phyloP scores from a whole-genome alignment of 2,888 invertebrate genomes.

The Chalcosyrphus nemorum region DNA sequence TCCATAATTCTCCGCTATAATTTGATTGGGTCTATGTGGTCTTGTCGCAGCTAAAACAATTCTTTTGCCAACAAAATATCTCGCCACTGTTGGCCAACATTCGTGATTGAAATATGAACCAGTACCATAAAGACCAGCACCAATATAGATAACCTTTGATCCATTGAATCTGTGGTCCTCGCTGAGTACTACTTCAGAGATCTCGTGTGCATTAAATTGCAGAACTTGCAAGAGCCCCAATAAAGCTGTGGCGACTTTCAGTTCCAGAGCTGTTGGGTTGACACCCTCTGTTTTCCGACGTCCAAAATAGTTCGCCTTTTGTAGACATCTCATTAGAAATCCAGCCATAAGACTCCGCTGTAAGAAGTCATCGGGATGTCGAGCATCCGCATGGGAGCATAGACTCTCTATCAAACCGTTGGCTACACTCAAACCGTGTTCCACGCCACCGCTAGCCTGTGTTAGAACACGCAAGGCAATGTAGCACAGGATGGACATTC shows the following conservation, averaged over 20 bases:
- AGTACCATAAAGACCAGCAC: conserved; percentile 89
- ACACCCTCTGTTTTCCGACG: conserved; percentile 81
- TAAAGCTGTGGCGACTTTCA: conserved; percentile 86
- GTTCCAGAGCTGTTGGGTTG: conserved; percentile 83
- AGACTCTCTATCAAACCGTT: conserved; percentile 85
- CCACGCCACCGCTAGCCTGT: conserved; percentile 83
- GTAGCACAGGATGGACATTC: conserved; percentile 91
- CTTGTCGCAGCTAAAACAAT: conserved; percentile 88
- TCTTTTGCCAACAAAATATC: conserved; percentile 89
- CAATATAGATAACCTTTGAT: conserved; percentile 78
- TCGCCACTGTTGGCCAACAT: conserved; percentile 90
- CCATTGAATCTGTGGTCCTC: conserved; percentile 82
- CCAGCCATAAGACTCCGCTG: conserved; percentile 90
- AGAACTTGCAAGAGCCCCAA: conserved; percentile 88
- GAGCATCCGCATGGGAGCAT: conserved; percentile 85
- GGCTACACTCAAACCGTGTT: conserved; percentile 80
- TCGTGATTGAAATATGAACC: conserved; percentile 92
- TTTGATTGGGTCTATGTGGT: conserved; percentile 86
- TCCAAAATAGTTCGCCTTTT: conserved; percentile 86
- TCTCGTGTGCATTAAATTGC: conserved; percentile 94
- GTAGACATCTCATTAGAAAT: conserved; percentile 88
- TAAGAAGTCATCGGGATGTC: conserved; percentile 87
- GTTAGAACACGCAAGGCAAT: conserved; percentile 91
- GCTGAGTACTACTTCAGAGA: conserved; percentile 86
- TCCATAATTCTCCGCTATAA: conserved; percentile 93